Conservation (phyloP, 2,888 invertebrate species). For the Netelia fuscicornis region DNA sequence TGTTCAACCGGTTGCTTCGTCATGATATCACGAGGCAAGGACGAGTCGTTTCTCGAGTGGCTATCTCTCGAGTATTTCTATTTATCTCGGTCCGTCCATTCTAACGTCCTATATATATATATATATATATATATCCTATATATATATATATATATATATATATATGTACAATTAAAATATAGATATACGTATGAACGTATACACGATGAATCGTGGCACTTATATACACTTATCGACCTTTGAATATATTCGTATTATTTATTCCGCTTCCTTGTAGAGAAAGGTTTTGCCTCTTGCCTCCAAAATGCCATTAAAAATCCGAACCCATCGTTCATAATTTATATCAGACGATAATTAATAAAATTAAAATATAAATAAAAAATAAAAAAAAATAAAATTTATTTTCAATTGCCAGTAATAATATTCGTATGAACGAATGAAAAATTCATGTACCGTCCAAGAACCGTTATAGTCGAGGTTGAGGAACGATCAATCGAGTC, state of each 20-base stretch:
- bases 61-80: background rate
- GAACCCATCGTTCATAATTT: too few relatives aligned
- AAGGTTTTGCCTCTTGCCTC: too few relatives aligned
- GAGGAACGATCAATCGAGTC: background rate
- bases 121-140: background rate
- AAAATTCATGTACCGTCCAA: slow-evolving; percentile 11
- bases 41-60: background rate
- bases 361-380: too few relatives aligned
- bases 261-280: too few relatives aligned
- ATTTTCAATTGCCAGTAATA: too few relatives aligned
- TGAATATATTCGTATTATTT: too few relatives aligned
- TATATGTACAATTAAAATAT: background rate
- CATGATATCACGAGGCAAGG: background rate
- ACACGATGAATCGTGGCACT: too few relatives aligned
- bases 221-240: too few relatives aligned
- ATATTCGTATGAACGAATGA: background rate
- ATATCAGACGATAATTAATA: too few relatives aligned
- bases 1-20: background rate
- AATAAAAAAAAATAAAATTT: too few relatives aligned
- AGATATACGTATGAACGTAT: background rate
- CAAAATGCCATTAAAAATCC: too few relatives aligned
- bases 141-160: background rate
- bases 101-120: background rate
- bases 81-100: background rate
- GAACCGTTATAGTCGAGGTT: background rate